phyloP scores from a whole-genome alignment of 2,113 vertebrate species.

The Irena cyanogastra region DNA sequence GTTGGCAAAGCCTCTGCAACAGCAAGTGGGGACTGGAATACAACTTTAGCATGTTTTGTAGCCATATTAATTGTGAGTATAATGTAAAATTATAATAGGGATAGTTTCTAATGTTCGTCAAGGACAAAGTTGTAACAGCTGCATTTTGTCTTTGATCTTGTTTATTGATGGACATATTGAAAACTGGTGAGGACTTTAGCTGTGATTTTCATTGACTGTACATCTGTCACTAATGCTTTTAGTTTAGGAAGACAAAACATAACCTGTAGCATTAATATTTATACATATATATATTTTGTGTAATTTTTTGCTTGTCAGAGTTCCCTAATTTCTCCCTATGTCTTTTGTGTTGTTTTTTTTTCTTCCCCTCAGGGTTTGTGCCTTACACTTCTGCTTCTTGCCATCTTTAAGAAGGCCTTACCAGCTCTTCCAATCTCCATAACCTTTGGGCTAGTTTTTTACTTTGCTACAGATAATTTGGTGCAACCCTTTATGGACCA shows the following conservation, averaged over 20 bases:
- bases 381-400: conserved; percentile 94
- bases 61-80: conserved; percentile 96
- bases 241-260: not conserved
- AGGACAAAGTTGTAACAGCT: not conserved
- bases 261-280: not conserved
- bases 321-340: conserved; percentile 6
- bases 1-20: conserved; percentile 97
- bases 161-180: not conserved
- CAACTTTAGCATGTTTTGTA: conserved; percentile 95
- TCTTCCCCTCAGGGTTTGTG: conserved; percentile 84
- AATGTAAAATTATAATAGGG: not conserved
- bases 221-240: not conserved
- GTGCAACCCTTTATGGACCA: conserved; percentile 96
- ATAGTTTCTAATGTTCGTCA: not conserved
- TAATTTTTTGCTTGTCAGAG: not conserved
- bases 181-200: not conserved
- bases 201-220: not conserved
- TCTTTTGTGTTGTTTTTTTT: not conserved
- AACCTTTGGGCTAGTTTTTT: conserved; percentile 97
- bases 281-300: not conserved
- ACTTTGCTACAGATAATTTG: conserved; percentile 97
- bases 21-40: conserved; percentile 99
- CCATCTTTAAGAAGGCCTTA: conserved; percentile 98
- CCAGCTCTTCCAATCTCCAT: conserved; percentile 98
- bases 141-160: not conserved